These are phyloP conservation scores for Drosophila pseudoananassae DNA, from an alignment of 1,140 invertebrate species.

Conservation along the genomic window DNA sequence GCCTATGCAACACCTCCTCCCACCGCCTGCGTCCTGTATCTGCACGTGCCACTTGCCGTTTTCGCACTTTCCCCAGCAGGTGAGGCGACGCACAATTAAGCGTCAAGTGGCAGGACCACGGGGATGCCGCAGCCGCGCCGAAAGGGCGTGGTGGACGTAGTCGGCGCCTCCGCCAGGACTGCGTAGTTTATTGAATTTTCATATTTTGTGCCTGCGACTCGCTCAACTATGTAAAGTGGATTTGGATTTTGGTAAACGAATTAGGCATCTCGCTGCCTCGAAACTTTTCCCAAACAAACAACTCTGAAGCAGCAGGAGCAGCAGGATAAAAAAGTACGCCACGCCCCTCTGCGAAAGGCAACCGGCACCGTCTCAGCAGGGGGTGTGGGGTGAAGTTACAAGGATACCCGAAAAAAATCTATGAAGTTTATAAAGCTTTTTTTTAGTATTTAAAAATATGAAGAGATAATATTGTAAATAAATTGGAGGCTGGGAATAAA, in stretches of 20 bases:
- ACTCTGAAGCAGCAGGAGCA: conserved; percentile 15
- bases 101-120: conserved; percentile 51
- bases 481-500: too few species aligned
- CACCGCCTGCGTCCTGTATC: not conserved
- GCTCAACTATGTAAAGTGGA: conserved; percentile 71
- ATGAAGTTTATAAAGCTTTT: not conserved
- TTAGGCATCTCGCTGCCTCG: conserved; percentile 64
- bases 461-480: too few species aligned
- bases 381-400: not conserved
- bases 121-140: conserved; percentile 5
- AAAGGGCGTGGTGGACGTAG: not conserved
- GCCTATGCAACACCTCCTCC: not conserved
- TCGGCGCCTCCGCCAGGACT: conserved; percentile 14
- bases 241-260: conserved; percentile 61
- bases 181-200: conserved; percentile 71
- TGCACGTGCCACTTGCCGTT: conserved; percentile 55
- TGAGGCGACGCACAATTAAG: conserved; percentile 69
- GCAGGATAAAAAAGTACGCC: conserved; percentile 20
- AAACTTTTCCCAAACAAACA: conserved; percentile 61
- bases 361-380: conserved; percentile 15
- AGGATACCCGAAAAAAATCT: not conserved
- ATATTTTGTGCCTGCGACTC: conserved; percentile 62
- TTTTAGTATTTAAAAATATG: too few species aligned
- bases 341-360: conserved; percentile 24
- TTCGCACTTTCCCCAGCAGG: conserved; percentile 35